These are phyloP conservation scores for Sympetrum striolatum DNA, from an alignment of 2,888 invertebrate genomes.

Conservation along the genomic window DNA sequence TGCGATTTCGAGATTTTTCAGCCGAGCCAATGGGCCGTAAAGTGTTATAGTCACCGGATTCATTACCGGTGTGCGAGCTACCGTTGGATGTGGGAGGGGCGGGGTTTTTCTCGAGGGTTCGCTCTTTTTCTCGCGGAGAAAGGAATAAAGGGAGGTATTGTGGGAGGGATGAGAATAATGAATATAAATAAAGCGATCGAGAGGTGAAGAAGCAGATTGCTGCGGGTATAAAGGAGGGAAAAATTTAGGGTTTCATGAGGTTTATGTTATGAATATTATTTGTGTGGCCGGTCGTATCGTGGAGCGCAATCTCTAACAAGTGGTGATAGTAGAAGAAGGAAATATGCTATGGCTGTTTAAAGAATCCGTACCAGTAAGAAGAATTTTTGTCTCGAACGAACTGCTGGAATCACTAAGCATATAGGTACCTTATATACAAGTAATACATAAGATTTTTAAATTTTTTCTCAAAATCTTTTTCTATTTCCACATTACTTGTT, in stretches of 20 bases:
- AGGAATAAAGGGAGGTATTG: not conserved
- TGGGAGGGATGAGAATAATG: not conserved
- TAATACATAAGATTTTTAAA: too few species aligned
- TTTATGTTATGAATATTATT: not conserved
- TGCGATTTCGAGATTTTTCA: slow-evolving; percentile 14
- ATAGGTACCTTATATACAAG: too few species aligned
- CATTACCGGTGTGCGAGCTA: slow-evolving; percentile 27
- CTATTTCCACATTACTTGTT: too few species aligned
- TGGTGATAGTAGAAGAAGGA: not conserved
- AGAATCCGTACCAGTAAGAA: too few species aligned
- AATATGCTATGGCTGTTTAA: too few species aligned
- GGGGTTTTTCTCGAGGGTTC: not conserved
- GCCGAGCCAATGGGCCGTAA: slow-evolving; percentile 27
- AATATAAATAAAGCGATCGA: slow-evolving; percentile 19
- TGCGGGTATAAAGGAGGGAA: not conserved
- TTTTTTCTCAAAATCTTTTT: too few species aligned
- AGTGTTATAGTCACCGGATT: slow-evolving; percentile 41
- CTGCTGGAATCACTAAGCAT: too few species aligned
- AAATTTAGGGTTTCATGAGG: not conserved
- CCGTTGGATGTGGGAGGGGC: not conserved
- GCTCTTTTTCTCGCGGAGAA: slow-evolving; percentile 3
- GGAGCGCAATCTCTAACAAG: too few species aligned
- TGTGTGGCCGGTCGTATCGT: too few species aligned
- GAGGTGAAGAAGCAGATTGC: not conserved
- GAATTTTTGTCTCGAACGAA: too few species aligned